A percentile compares a stretch with the other conserved stretches of the same genome.
These are phyloP conservation scores for Frankliniella intonsa DNA, from an alignment of 2,888 invertebrate species.

Conservation along the genomic window DNA sequence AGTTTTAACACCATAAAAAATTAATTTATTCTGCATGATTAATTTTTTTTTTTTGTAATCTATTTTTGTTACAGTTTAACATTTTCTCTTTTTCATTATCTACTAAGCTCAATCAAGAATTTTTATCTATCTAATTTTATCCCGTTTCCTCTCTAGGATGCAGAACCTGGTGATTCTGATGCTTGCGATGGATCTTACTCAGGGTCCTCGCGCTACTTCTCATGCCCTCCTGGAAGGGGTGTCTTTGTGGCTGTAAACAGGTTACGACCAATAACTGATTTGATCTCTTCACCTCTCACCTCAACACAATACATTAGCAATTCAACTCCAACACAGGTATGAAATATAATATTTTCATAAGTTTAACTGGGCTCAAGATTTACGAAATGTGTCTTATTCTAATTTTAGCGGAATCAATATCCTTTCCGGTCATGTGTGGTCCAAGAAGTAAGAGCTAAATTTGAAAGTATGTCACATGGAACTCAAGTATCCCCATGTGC, in stretches of 20 bases:
- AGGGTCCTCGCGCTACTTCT: constrained; percentile 37
- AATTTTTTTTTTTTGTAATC: background rate
- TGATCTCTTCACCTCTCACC: constrained; percentile 26
- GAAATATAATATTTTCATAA: no score
- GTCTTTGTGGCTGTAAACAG: constrained; percentile 39
- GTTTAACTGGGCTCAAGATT: no score
- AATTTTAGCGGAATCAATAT: background rate
- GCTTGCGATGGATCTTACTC: constrained; percentile 37
- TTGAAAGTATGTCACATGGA: constrained; percentile 17
- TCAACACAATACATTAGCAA: constrained; percentile 25
- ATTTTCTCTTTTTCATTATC: background rate
- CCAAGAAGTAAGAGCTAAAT: constrained; percentile 4
- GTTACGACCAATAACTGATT: constrained; percentile 34
- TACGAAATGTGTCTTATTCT: no score
- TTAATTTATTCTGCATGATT: background rate
- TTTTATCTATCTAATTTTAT: constrained; percentile 17
- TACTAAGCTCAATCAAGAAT: background rate
- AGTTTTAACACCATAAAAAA: no score
- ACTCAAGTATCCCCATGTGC: constrained; percentile 27
- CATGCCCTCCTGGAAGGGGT: constrained; percentile 37
- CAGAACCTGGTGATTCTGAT: constrained; percentile 33
- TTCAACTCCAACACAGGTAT: background rate
- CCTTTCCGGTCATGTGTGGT: background rate
- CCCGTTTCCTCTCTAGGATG: constrained; percentile 33
- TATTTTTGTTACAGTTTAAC: background rate